Conservation (phyloP, 2,888 invertebrate species). For the Apodemia mormo region DNA sequence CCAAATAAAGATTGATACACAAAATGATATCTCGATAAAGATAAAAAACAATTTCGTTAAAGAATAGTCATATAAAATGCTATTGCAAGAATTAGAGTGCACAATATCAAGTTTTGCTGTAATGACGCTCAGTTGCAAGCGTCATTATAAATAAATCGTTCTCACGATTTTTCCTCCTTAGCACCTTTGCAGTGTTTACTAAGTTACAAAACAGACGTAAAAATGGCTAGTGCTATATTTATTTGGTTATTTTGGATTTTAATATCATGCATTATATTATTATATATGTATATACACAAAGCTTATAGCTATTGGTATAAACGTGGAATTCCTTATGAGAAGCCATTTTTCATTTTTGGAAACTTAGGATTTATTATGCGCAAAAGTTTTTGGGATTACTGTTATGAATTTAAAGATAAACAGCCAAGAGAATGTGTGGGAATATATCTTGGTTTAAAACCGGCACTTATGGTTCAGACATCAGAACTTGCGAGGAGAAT, state of each 20-base stretch:
- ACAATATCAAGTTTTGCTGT: no score
- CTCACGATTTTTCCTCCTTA: no score
- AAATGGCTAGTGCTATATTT: not conserved
- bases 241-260: conserved; percentile 22
- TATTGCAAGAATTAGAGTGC: no score
- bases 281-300: conserved; percentile 46
- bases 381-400: conserved; percentile 53
- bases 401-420: conserved; percentile 47
- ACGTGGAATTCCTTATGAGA: conserved; percentile 55
- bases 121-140: no score
- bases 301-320: conserved; percentile 62
- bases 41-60: no score
- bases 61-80: no score
- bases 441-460: conserved; percentile 56
- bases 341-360: conserved; percentile 54
- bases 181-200: not conserved
- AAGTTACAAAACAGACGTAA: not conserved
- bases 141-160: no score
- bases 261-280: conserved; percentile 39
- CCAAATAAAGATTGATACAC: no score
- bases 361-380: conserved; percentile 58
- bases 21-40: no score
- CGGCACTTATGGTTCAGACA: conserved; percentile 55
- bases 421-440: conserved; percentile 54
- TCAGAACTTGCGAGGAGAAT: conserved; percentile 56